A percentile compares a stretch with the other conserved stretches of the same genome.
Evolutionary conservation across 1,140 invertebrate genomes (phyloP).

Genomic region (Aphelinus atriplicis): DNA sequence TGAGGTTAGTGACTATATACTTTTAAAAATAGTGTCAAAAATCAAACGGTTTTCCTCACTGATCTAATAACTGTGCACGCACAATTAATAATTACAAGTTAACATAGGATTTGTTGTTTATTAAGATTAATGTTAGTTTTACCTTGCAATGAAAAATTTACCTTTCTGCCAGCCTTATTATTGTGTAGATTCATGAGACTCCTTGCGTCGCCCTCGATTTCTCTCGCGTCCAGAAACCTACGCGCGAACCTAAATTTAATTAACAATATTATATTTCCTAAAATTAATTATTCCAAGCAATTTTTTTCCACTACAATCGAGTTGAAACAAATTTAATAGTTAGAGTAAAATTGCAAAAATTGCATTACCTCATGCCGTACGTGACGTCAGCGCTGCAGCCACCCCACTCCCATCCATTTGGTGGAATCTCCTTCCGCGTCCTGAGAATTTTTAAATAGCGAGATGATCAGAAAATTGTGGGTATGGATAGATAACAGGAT

Average conservation of each 20-base stretch:
- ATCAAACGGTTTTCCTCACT: too few relatives aligned
- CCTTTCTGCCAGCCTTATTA: slow-evolving; percentile 92
- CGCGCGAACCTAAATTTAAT: slow-evolving; percentile 72
- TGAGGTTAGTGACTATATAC: too few relatives aligned
- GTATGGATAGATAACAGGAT: too few relatives aligned
- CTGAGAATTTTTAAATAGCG: background rate
- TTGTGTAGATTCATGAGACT: slow-evolving; percentile 98
- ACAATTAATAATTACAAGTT: too few relatives aligned
- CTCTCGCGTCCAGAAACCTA: slow-evolving; percentile 84
- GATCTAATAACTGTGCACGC: too few relatives aligned
- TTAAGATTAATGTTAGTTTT: too few relatives aligned
- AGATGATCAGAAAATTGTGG: too few relatives aligned
- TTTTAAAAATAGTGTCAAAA: too few relatives aligned
- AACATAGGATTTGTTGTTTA: too few relatives aligned
- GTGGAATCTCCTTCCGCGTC: slow-evolving; percentile 46
- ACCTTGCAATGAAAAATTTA: slow-evolving; percentile 52
- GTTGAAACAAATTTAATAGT: too few relatives aligned
- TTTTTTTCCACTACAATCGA: too few relatives aligned
- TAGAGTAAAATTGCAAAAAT: too few relatives aligned
- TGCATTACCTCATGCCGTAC: slow-evolving; percentile 73
- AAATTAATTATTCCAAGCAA: slow-evolving; percentile 14
- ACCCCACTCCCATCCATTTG: slow-evolving; percentile 82
- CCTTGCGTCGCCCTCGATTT: slow-evolving; percentile 84
- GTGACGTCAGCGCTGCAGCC: slow-evolving; percentile 86
- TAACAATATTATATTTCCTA: slow-evolving; percentile 37